These are phyloP conservation scores for Halictus quadricinctus DNA, from an alignment of 2,888 invertebrate genomes.

Conservation along the genomic window DNA sequence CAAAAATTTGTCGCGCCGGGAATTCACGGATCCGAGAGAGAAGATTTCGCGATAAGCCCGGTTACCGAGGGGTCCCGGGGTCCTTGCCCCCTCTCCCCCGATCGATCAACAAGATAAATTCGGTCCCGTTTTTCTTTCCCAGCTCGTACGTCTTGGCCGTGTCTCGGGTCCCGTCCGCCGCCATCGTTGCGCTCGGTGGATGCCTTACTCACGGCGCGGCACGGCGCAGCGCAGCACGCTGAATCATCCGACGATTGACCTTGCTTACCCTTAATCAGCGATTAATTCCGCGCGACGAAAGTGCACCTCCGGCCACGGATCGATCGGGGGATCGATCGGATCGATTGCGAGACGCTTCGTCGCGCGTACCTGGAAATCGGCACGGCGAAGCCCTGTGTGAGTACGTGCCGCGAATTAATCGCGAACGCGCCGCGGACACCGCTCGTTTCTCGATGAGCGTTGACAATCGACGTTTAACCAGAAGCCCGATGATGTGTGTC, in stretches of 20 bases:
- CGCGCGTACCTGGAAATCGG: conserved; percentile 77
- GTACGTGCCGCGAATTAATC: conserved; percentile 78
- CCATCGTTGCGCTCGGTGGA: conserved; percentile 36
- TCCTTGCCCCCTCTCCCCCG: conserved; percentile 19
- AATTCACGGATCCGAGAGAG: conserved; percentile 35
- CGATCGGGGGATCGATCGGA: not conserved
- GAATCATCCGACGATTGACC: conserved; percentile 80
- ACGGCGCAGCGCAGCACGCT: conserved; percentile 46
- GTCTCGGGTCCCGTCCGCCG: conserved; percentile 42
- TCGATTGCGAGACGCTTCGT: conserved; percentile 74
- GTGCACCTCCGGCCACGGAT: conserved; percentile 70
- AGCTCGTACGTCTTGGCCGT: conserved; percentile 55
- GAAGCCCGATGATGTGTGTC: conserved; percentile 29
- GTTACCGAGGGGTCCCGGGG: conserved; percentile 4
- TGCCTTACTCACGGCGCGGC: conserved; percentile 59
- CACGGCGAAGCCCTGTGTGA: conserved; percentile 61
- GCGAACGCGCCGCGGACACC: conserved; percentile 7
- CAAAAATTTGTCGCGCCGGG: conserved; percentile 53
- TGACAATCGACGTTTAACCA: conserved; percentile 23
- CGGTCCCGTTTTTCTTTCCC: conserved; percentile 58
- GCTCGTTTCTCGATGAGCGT: conserved; percentile 11
- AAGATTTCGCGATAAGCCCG: conserved; percentile 45
- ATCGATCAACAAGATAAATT: conserved; percentile 64
- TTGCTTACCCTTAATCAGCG: conserved; percentile 80
- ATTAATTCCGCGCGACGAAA: conserved; percentile 80